phyloP scores from a whole-genome alignment of 2,888 invertebrate genomes.

The Pyrocoelia pectoralis region DNA sequence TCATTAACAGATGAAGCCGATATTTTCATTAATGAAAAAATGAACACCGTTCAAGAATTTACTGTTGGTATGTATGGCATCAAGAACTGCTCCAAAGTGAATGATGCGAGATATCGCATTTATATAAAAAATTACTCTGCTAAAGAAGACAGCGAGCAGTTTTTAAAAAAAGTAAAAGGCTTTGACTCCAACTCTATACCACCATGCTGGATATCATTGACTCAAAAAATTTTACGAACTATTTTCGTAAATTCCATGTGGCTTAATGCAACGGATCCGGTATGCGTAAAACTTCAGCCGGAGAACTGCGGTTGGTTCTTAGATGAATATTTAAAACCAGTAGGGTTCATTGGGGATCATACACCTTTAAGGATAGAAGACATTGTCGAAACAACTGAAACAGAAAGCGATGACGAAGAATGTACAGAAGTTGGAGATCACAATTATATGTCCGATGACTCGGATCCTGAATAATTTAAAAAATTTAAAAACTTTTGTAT shows the following conservation, averaged over 20 bases:
- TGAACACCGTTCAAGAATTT: constrained; percentile 49
- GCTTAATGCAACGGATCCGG: constrained; percentile 43
- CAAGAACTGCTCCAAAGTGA: constrained; percentile 40
- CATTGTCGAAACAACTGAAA: not conserved
- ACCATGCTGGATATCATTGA: constrained; percentile 45
- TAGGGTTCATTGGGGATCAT: constrained; percentile 1
- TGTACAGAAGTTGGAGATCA: too few relatives aligned
- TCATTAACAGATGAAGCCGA: constrained; percentile 46
- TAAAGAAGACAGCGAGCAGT: constrained; percentile 45
- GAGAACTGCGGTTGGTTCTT: constrained; percentile 1
- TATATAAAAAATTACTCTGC: constrained; percentile 46
- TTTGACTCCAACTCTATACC: constrained; percentile 45
- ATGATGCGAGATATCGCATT: constrained; percentile 41
- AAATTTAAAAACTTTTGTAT: too few relatives aligned
- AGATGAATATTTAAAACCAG: not conserved
- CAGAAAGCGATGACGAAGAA: not conserved
- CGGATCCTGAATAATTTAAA: too few relatives aligned
- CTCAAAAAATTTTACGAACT: constrained; percentile 44
- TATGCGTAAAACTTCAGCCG: constrained; percentile 36
- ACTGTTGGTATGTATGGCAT: constrained; percentile 45
- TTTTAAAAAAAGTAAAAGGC: constrained; percentile 47
- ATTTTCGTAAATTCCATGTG: constrained; percentile 48
- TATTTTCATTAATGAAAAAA: constrained; percentile 48
- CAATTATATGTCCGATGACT: too few relatives aligned
- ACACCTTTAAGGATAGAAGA: not conserved